Percentiles rank a stretch among this genome's conserved stretches.
phyloP scores from a whole-genome alignment of 2,888 invertebrate species.

The Heteromyza rotundicornis region DNA sequence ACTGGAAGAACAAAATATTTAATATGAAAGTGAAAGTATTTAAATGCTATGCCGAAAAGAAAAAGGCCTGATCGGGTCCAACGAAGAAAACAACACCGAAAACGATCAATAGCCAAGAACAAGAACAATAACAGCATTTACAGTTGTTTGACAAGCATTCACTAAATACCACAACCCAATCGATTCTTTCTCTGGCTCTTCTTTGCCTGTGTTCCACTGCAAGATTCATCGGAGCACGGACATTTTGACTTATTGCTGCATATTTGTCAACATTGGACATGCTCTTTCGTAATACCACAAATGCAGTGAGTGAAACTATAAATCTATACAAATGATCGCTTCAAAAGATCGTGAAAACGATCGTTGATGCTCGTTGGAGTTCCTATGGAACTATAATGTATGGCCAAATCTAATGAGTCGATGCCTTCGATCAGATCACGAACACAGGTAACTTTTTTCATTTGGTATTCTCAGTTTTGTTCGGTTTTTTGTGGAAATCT shows the following conservation, averaged over 20 bases:
- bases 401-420: conserved; percentile 28
- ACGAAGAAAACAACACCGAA: neutral
- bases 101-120: conserved; percentile 6
- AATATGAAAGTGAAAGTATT: conserved; percentile 47
- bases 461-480: neutral
- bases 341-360: no score
- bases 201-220: neutral
- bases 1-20: neutral
- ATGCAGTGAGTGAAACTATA: conserved; percentile 23
- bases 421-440: conserved; percentile 7
- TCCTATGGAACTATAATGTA: no score
- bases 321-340: conserved; percentile 23
- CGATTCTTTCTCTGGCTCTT: neutral
- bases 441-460: conserved; percentile 6
- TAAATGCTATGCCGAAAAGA: neutral
- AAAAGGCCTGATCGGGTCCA: neutral
- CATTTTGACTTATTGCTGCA: conserved; percentile 54
- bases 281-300: conserved; percentile 31
- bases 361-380: no score
- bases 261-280: conserved; percentile 62
- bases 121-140: conserved; percentile 28
- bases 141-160: conserved; percentile 39
- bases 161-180: conserved; percentile 20
- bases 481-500: conserved; percentile 8
- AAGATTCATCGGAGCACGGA: conserved; percentile 25